Base-by-base conservation (phyloP, 2,888 invertebrate genomes). In the Netelia virgata region DNA sequence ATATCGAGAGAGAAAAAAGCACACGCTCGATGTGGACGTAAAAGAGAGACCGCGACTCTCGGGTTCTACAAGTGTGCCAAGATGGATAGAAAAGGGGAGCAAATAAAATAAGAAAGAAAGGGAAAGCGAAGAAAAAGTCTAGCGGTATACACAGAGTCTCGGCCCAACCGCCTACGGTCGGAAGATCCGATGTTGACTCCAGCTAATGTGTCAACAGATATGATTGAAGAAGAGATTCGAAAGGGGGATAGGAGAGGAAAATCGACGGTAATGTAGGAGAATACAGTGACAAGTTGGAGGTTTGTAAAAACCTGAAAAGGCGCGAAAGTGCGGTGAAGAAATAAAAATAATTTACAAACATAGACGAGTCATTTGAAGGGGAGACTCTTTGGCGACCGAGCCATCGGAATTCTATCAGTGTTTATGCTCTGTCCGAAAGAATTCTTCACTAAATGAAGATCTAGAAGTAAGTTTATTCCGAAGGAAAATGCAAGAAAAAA, bases 181-280 rank as follows among this genome's bases (percentile, higher is more conserved):
- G 82, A 75, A 77, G 84, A 84, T 82, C 64, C 73, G 63, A 36
- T 86, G 86, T 86, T 86, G 86, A 86, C 86, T 86, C 69, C 85
- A 68, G 77, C 86, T 86, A 86, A 86, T 86, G 86, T 86, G 86
- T 86, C 86, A 86, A 86, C 82, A 86, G 63, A 64, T 80, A 75
- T 74, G 83, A 77, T 83, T 77, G 75, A 80, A 80, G 47, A 63
- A 73, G 16, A 68, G 64, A 59, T 79, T 55, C 66, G 50, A 76
- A 41, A 20, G 47, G 47, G 47, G 47, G 69, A 68, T 61, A 69
- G n/a, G 41, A 69, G 47, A 14, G 9, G 3, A 20, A 77, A 81
- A 79, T 79, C 78, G 69, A 8, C 36, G 69, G 64, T 69, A 72
- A 82, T 43, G 76, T 61, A 43, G 61, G 18, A 20, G 50, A 57